Evolutionary conservation across 2,888 invertebrate genomes (phyloP).

Genomic region (Andrena trimmerana): DNA sequence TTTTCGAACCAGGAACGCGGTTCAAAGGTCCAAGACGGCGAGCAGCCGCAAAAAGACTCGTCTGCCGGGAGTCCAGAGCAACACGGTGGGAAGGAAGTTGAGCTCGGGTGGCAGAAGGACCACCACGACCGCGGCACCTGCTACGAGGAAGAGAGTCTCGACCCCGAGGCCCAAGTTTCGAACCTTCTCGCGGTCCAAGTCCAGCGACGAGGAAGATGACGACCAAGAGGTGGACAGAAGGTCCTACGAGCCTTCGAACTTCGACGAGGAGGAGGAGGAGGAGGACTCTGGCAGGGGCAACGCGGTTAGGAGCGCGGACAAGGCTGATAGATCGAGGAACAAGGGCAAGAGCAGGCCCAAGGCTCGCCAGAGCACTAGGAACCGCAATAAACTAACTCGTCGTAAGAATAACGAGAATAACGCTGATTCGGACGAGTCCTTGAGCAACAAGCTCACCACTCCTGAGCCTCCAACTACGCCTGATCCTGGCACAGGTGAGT

Average conservation of each 20-base stretch:
- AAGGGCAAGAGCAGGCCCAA: slow-evolving; percentile 73
- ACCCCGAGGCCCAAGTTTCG: slow-evolving; percentile 68
- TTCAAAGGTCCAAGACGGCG: slow-evolving; percentile 62
- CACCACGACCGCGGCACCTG: slow-evolving; percentile 68
- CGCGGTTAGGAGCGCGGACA: slow-evolving; percentile 67
- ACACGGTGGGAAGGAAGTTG: slow-evolving; percentile 34
- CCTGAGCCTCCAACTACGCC: slow-evolving; percentile 96
- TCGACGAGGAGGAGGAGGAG: slow-evolving; percentile 53
- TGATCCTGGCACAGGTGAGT: slow-evolving; percentile 92
- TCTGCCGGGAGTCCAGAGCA: slow-evolving; percentile 61
- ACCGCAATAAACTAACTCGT: slow-evolving; percentile 71
- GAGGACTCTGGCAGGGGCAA: slow-evolving; percentile 65
- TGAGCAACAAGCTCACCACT: slow-evolving; percentile 87
- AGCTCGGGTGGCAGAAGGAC: slow-evolving; percentile 61
- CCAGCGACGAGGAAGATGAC: slow-evolving; percentile 60
- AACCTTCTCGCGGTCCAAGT: slow-evolving; percentile 53
- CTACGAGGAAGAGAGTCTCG: slow-evolving; percentile 62
- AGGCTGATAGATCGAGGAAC: slow-evolving; percentile 58
- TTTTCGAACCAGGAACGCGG: slow-evolving; percentile 44
- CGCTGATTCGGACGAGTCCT: slow-evolving; percentile 71
- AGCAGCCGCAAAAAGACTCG: slow-evolving; percentile 69
- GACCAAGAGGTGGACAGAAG: slow-evolving; percentile 61
- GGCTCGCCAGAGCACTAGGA: slow-evolving; percentile 72
- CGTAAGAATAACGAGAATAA: slow-evolving; percentile 53
- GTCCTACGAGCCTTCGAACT: slow-evolving; percentile 39